Conservation (phyloP, 2,797 vertebrate species). For the Botia kubotai region DNA sequence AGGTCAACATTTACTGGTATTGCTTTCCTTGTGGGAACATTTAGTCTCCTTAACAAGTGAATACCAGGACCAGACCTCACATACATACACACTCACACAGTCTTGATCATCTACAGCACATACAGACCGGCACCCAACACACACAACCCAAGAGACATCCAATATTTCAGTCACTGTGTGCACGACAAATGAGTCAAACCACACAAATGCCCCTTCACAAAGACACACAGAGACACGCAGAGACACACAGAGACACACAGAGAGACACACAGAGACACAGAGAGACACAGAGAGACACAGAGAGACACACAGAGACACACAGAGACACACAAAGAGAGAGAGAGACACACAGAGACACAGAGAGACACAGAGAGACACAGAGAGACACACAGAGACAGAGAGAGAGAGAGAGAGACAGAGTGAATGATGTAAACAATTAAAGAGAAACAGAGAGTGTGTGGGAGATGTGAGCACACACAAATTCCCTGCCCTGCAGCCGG, state of each 20-base stretch:
- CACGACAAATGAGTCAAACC: constrained; percentile 8
- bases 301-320: constrained; percentile 17
- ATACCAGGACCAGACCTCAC: no score
- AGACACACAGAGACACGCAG: background rate
- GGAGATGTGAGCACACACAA: constrained; percentile 12
- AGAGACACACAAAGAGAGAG: background rate
- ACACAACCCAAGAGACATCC: background rate
- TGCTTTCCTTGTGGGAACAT: no score
- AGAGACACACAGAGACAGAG: background rate
- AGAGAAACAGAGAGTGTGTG: constrained; percentile 32
- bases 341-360: background rate
- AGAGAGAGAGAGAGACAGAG: constrained; percentile 8
- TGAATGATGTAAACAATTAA: constrained; percentile 1
- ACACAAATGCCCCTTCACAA: background rate
- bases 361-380: background rate
- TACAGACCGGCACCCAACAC: no score
- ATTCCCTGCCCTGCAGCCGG: constrained; percentile 12
- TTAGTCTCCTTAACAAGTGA: no score
- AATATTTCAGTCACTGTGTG: background rate
- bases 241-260: no score
- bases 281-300: constrained; percentile 8
- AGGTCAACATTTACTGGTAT: no score
- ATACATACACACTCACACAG: no score
- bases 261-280: background rate
- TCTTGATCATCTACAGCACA: no score